Percentiles rank a stretch among this genome's conserved stretches.
Conservation (phyloP, 2,888 invertebrate species). For the Steinernema scapterisci region DNA sequence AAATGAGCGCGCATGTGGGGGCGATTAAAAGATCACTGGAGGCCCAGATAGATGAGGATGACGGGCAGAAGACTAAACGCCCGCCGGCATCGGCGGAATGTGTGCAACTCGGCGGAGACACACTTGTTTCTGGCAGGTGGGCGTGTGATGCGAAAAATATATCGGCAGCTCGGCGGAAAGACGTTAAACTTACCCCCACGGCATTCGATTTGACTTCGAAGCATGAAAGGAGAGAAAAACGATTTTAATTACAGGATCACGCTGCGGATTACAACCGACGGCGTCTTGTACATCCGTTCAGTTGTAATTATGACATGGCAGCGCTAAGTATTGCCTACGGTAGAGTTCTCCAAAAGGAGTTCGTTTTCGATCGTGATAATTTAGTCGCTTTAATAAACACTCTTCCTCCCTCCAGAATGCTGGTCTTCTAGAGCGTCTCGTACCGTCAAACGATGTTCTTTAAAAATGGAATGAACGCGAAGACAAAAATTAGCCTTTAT, state of each 20-base stretch:
- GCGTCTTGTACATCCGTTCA: too few relatives aligned
- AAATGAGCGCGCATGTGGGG: slow-evolving; percentile 13
- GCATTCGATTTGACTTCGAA: background rate
- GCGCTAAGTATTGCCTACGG: too few relatives aligned
- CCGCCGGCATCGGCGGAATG: slow-evolving; percentile 9
- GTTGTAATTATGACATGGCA: too few relatives aligned
- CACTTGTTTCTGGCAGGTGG: slow-evolving; percentile 31
- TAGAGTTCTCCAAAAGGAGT: too few relatives aligned
- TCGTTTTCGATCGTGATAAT: too few relatives aligned
- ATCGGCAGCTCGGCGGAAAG: slow-evolving; percentile 5
- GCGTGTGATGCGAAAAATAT: slow-evolving; percentile 25
- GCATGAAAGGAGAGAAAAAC: background rate
- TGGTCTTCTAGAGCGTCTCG: too few relatives aligned
- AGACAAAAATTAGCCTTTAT: too few relatives aligned
- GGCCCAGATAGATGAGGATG: background rate
- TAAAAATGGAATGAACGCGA: too few relatives aligned
- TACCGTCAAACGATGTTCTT: too few relatives aligned
- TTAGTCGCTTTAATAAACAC: too few relatives aligned
- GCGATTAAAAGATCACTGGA: slow-evolving; percentile 16
- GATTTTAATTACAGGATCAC: background rate
- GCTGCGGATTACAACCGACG: too few relatives aligned
- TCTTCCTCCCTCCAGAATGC: too few relatives aligned
- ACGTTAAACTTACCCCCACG: background rate
- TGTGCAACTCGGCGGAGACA: slow-evolving; percentile 28
- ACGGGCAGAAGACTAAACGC: background rate